Base-by-base conservation (phyloP, 2,113 vertebrate species). In the Tragelaphus scriptus region DNA sequence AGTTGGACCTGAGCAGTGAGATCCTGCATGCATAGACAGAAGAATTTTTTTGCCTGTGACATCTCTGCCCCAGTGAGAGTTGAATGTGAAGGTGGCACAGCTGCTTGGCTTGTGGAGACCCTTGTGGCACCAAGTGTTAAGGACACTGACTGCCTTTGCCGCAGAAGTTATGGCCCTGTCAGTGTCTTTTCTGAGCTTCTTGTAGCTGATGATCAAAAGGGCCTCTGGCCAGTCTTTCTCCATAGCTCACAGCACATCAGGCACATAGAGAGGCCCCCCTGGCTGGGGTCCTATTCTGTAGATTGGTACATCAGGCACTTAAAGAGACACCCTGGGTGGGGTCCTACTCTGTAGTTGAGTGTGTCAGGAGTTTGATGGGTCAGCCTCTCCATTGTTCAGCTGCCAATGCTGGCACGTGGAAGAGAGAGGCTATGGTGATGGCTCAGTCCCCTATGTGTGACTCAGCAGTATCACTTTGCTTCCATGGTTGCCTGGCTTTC, bases 1-100 rank as follows among this genome's bases (percentile, higher is more conserved):
- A 21, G 65, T 21, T 71, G 65, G 65, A 71, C 17, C 21, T 0
- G 4, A n/a, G 8, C 9, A 71, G 19, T 5, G 17, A 0, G 2
- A 36, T 17, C 65, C 65, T 36, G n/a, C 9, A 21, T 2, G 65
- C n/a, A 36, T 71, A 21, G 9, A 36, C 16, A 11, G n/a, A 71
- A 71, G n/a, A 36, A 5, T 36, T 36, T 36, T 32, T 71, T 21
- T 1, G 17, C 17, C 9, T 36, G n/a, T 21, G n/a, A 9, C 65
- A 36, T 19, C 65, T 71, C n/a, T 36, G 7, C 21, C n/a, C 65
- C 65, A 71, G 17, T 71, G 17, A 21, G 8, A 71, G 65, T 10
- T 36, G 65, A 71, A 9, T 2, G 4, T 21, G 65, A 71, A 36
- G 17, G 65, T 36, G n/a, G 65, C 65, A 36, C n/a, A 19, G 65